Conservation (phyloP, 1,140 invertebrate species). For the Telenomus remus region DNA sequence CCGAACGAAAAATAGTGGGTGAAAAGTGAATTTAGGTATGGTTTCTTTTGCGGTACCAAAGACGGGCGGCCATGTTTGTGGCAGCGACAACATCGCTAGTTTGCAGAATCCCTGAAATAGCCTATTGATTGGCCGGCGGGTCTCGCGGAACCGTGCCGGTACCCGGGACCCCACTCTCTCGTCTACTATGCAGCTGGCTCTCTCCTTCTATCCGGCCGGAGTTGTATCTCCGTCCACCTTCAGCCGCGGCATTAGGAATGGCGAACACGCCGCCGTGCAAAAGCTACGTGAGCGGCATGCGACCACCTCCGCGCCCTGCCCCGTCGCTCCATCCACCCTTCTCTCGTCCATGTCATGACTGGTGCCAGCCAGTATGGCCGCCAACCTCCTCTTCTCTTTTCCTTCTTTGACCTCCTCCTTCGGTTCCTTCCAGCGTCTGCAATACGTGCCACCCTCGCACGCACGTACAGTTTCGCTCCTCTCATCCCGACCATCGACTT, state of each 20-base stretch:
- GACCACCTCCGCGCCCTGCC: constrained; percentile 68
- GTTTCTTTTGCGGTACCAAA: constrained; percentile 46
- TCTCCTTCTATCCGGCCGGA: constrained; percentile 44
- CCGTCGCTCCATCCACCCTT: constrained; percentile 62
- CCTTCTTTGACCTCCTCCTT: constrained; percentile 68
- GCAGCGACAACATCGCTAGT: constrained; percentile 71
- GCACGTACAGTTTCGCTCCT: constrained; percentile 52
- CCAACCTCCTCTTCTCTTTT: constrained; percentile 69
- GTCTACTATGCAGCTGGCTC: constrained; percentile 61
- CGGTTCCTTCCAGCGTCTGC: constrained; percentile 48
- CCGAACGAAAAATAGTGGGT: background rate
- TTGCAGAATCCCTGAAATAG: constrained; percentile 79
- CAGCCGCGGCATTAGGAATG: constrained; percentile 78
- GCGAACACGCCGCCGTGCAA: constrained; percentile 79
- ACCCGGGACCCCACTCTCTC: constrained; percentile 68
- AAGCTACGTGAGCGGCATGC: constrained; percentile 79
- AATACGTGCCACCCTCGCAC: constrained; percentile 50
- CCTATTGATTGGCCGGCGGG: constrained; percentile 78
- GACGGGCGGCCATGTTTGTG: constrained; percentile 69
- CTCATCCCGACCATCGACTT: constrained; percentile 34
- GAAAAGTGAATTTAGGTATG: constrained; percentile 36
- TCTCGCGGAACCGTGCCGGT: constrained; percentile 69
- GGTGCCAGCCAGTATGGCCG: constrained; percentile 73
- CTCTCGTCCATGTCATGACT: constrained; percentile 67
- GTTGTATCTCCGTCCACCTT: constrained; percentile 62